Conservation (phyloP, 2,888 invertebrate genomes). For the Agrochola lota region DNA sequence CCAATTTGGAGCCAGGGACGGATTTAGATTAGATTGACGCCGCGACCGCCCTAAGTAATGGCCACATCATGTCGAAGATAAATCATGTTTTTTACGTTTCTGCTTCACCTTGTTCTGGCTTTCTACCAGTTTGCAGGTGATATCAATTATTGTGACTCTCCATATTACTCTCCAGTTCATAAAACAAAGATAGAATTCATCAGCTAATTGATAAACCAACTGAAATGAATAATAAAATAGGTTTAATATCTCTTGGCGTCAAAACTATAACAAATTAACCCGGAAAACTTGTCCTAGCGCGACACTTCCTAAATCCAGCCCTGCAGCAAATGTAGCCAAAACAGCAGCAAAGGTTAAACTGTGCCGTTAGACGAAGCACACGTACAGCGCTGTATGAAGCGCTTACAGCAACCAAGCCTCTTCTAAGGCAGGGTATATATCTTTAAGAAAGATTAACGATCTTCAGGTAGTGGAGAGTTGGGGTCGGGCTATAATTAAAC, state of each 20-base stretch:
- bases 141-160: slow-evolving; percentile 19
- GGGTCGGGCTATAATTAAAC: slow-evolving; percentile 88
- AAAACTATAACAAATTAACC: slow-evolving; percentile 26
- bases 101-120: slow-evolving; percentile 32
- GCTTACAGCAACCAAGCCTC: slow-evolving; percentile 84
- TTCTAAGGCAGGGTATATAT: slow-evolving; percentile 85
- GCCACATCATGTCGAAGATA: slow-evolving; percentile 59
- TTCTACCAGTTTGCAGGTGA: slow-evolving; percentile 38
- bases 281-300: not conserved
- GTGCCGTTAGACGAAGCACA: slow-evolving; percentile 70
- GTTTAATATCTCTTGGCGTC: not conserved
- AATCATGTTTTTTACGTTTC: slow-evolving; percentile 54
- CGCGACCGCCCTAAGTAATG: slow-evolving; percentile 47
- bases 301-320: slow-evolving; percentile 60
- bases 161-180: not conserved
- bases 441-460: slow-evolving; percentile 91
- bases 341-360: slow-evolving; percentile 75
- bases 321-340: slow-evolving; percentile 66
- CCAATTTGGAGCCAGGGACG: slow-evolving; percentile 77
- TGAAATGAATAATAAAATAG: not conserved
- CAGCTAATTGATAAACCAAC: slow-evolving; percentile 1
- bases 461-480: slow-evolving; percentile 85
- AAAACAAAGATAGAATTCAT: not conserved
- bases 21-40: slow-evolving; percentile 66
- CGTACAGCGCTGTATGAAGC: slow-evolving; percentile 81